Evolutionary conservation across 2,113 vertebrate genomes (phyloP), one percentile per base, ranked within the genome.

Genomic region (Nerophis lumbriciformis): DNA sequence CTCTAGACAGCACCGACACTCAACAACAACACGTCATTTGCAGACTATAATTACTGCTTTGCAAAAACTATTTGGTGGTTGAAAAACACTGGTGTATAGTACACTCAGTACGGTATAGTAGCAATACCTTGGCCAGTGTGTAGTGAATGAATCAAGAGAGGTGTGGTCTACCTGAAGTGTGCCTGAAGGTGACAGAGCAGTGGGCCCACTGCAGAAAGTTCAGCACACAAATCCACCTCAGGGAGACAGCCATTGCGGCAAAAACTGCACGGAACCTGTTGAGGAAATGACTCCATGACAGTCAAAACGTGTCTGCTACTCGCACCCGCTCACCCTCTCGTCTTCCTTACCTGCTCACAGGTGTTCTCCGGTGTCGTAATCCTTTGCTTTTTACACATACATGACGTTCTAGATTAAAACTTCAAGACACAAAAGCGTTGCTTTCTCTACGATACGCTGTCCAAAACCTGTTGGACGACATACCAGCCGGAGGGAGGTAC

Each of bases 401-500:
- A 45, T 57, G 16, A 4, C 13, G 6, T 53, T 66, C 16, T 37
- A 8, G 2, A n/a, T 8, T n/a, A 35, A 74, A 44, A 39, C 0
- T 5, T 11, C 21, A 13, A 35, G 15, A 36, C 13, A 21, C 9
- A n/a, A 3, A 48, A 60, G 58, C 6, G 8, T 6, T 1, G 58
- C 8, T 64, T 59, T 28, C 28, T 28, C 28, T 52, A 37, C 6
- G 11, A 16, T 28, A 19, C 16, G 35, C 15, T 16, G 37, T 54
- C 68, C 39, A 19, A 78, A 85, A 88, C 87, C 87, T 61, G 89
- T 85, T 79, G 36, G 70, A 57, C 86, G 48, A 38, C 87, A 89
- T 88, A 68, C 14, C 72, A 59, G 19, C 38, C 11, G 36, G 13
- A 74, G 73, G 78, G 65, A 53, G 73, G 71, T 21, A 21, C 57